These are phyloP conservation scores for Brachypodius melanocephalos DNA, from an alignment of 2,113 vertebrate species.

Conservation along the genomic window DNA sequence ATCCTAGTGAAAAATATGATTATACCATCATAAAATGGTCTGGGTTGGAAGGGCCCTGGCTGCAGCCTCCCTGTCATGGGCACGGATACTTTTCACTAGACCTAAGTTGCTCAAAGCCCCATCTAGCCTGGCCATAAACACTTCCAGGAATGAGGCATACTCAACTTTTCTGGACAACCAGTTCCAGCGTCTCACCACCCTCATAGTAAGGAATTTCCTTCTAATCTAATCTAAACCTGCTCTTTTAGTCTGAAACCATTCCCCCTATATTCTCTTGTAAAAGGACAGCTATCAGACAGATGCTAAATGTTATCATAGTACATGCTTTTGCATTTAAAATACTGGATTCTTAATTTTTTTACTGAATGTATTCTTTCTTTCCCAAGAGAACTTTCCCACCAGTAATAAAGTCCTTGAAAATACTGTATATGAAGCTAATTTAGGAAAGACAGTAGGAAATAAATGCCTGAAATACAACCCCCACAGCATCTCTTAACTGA, in stretches of 20 bases:
- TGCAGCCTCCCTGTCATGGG: neutral
- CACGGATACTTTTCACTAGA: neutral
- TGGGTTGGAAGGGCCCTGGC: neutral
- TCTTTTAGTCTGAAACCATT: neutral
- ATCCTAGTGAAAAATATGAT: neutral
- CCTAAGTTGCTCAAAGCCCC: neutral
- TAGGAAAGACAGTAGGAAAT: neutral
- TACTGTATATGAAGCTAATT: neutral
- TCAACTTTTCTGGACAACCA: neutral
- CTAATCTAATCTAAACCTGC: neutral
- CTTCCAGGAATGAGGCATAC: neutral
- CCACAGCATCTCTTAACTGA: neutral
- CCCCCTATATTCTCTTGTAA: neutral
- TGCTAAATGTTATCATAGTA: neutral
- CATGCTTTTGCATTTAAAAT: neutral
- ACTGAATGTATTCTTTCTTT: neutral
- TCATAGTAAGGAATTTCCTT: neutral
- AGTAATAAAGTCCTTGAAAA: neutral
- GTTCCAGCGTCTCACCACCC: neutral
- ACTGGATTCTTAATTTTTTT: neutral
- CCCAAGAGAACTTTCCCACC: neutral
- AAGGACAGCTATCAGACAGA: neutral
- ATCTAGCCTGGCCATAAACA: neutral
- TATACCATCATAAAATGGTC: neutral
- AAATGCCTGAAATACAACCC: neutral